Conservation (phyloP, 2,888 invertebrate species). For the Megamerina dolium region DNA sequence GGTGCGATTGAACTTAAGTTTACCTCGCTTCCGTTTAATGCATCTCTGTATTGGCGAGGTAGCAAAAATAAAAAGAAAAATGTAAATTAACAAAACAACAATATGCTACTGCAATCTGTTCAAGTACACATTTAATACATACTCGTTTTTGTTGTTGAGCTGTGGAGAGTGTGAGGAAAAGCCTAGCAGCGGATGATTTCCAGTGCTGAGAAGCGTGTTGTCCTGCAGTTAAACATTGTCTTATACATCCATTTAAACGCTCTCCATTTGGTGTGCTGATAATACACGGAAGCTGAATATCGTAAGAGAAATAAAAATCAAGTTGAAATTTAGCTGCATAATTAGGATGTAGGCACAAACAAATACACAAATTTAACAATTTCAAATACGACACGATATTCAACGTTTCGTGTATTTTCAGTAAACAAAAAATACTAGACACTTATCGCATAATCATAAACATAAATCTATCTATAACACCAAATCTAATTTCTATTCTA, state of each 20-base stretch:
- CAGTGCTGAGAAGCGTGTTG: slow-evolving; percentile 48
- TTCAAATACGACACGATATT: slow-evolving; percentile 49
- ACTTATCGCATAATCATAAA: too few relatives aligned
- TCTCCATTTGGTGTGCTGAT: slow-evolving; percentile 50
- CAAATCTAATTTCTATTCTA: too few relatives aligned
- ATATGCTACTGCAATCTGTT: too few relatives aligned
- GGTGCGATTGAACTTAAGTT: slow-evolving; percentile 77
- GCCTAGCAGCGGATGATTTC: slow-evolving; percentile 55
- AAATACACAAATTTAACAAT: too few relatives aligned
- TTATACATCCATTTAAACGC: slow-evolving; percentile 50
- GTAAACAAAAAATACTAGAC: too few relatives aligned
- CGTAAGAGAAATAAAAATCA: too few relatives aligned
- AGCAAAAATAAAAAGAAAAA: slow-evolving; percentile 7
- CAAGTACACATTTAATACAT: slow-evolving; percentile 40
- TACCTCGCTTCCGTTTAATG: slow-evolving; percentile 46
- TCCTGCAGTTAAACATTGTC: slow-evolving; percentile 52
- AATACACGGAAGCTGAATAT: slow-evolving; percentile 51
- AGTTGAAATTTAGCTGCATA: too few relatives aligned
- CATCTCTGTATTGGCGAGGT: too few relatives aligned
- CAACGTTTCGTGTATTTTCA: slow-evolving; percentile 48
- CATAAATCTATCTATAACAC: too few relatives aligned
- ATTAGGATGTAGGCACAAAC: too few relatives aligned
- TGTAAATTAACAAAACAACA: too few relatives aligned
- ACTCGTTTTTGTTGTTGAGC: slow-evolving; percentile 56
- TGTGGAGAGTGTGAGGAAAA: slow-evolving; percentile 55